A percentile compares a stretch with the other conserved stretches of the same genome.
Conservation (phyloP, 1,140 invertebrate genomes). For the Lethrus apterus region DNA sequence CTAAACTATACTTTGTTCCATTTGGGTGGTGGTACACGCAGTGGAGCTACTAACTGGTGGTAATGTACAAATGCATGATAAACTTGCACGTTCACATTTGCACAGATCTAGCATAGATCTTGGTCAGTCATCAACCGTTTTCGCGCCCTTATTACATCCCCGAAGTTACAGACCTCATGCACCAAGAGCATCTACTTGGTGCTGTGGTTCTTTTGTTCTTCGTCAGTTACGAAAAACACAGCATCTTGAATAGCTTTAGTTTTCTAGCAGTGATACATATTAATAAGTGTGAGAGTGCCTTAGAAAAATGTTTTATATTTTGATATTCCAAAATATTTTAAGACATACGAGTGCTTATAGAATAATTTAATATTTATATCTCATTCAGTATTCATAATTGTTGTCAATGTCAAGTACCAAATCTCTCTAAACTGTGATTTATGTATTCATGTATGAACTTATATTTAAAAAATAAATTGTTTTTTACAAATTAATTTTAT, state of each 20-base stretch:
- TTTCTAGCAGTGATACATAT: conserved; percentile 1
- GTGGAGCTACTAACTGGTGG: conserved; percentile 55
- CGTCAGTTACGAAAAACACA: conserved; percentile 53
- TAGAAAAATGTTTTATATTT: conserved; percentile 2
- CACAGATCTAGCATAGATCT: conserved; percentile 42
- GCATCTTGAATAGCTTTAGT: conserved; percentile 45
- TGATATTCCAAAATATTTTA: conserved; percentile 5
- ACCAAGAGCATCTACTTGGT: conserved; percentile 52
- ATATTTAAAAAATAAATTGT: not conserved
- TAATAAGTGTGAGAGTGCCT: conserved; percentile 7
- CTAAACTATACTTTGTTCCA: conserved; percentile 49
- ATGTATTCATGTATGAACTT: no score
- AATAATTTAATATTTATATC: not conserved
- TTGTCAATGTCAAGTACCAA: no score
- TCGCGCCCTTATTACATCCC: conserved; percentile 39
- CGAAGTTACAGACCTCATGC: conserved; percentile 41
- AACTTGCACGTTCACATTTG: conserved; percentile 44
- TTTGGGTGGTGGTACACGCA: conserved; percentile 47
- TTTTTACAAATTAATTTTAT: not conserved
- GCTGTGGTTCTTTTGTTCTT: conserved; percentile 51
- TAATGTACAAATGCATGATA: conserved; percentile 58
- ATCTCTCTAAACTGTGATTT: conserved; percentile 11
- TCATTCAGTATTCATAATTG: not conserved
- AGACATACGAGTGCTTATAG: not conserved
- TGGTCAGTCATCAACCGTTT: conserved; percentile 39